Evolutionary conservation across 2,113 vertebrate genomes (phyloP).

Genomic region (Laticauda laticaudata): DNA sequence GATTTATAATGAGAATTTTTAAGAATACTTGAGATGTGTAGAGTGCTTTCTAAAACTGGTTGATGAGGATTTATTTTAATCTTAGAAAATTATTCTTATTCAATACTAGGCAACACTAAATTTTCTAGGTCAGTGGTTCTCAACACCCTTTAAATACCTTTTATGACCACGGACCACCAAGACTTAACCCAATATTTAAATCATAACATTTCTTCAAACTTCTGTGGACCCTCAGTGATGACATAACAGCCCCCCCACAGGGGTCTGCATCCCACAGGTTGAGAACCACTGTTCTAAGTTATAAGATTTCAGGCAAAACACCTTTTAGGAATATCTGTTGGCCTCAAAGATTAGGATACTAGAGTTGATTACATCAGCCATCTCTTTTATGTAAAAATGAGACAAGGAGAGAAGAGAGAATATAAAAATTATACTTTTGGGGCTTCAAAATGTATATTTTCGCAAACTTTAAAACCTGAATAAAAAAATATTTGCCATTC

Average conservation of each 20-base stretch:
- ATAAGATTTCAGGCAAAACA: not conserved
- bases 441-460: fast-evolving
- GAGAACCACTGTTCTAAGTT: not conserved
- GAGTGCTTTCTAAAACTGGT: not conserved
- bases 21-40: not conserved
- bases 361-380: not conserved
- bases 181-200: not conserved
- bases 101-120: not conserved
- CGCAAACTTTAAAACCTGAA: not conserved
- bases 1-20: not conserved
- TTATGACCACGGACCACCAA: not conserved
- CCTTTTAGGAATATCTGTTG: fast-evolving
- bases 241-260: not conserved
- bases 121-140: not conserved
- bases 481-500: not conserved
- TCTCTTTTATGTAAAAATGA: not conserved
- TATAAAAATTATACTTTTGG: not conserved
- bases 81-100: conserved; percentile 11
- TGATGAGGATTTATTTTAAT: not conserved
- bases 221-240: fast-evolving
- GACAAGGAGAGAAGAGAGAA: not conserved
- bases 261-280: not conserved
- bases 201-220: not conserved
- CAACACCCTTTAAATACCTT: not conserved
- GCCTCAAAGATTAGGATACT: not conserved